Evolutionary conservation across 1,140 invertebrate genomes (phyloP), one percentile per base, ranked within the genome.

Genomic region (Achroia grisella): DNA sequence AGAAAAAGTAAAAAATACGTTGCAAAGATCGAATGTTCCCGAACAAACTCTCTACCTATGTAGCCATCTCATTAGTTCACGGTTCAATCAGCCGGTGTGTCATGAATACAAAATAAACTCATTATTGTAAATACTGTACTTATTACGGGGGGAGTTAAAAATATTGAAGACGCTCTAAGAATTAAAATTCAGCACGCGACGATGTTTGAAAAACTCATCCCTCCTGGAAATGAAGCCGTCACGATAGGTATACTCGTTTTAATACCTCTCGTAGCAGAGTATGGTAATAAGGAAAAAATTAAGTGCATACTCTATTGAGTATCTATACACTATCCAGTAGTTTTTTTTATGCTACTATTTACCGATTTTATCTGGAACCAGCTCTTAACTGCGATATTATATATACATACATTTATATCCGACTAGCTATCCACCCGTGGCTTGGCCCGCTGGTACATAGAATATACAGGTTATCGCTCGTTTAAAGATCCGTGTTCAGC

Each of bases 111-210:
- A 43, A 60, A 49, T 35, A 40, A 44, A 36, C 42, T 52, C 62
- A 56, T 65, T 57, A 55, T 56, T 56, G 50, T 65, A 59, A 61
- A 62, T 59, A 60, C 55, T 56, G 48, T 56, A 60, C 45, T 62
- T 46, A 69, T 65, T 65, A 62, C 52, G 40, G 44, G 42, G 54
- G 43, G 43, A 46, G 53, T 58, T 54, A 54, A 62, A 55, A 56
- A 65, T 69, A 56, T 62, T 63, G 53, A 53, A 42, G 39, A 40
- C 49, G 46, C 47, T 57, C 56, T 33, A 15, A 23, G 49, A 67
- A 71, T 71, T 71, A 71, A 56, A 39, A 67, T 70, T 70, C 66
- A 52, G 50, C 53, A 61, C 54, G 17, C n/a, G 48, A 56, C 52
- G 47, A 30, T 34, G 52, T 54, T 63, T 63, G 52, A 56, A 62